phyloP scores from a whole-genome alignment of 2,113 vertebrate species.

The Callithrix jacchus region DNA sequence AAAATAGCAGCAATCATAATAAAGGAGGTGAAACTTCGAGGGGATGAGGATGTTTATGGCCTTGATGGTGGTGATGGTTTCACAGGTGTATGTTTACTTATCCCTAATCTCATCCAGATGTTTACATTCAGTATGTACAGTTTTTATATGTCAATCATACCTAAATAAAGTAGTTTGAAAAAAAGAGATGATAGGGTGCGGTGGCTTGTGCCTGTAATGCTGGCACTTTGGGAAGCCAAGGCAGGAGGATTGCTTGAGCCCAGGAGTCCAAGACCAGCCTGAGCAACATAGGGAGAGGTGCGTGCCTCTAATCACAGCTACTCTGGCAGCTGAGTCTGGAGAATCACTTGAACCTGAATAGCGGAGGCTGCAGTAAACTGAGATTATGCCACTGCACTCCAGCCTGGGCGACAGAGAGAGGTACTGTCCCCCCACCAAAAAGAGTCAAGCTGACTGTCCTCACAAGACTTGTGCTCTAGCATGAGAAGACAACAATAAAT shows the following conservation, averaged over 20 bases:
- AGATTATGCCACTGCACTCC: too few relatives aligned
- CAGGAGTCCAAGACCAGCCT: too few relatives aligned
- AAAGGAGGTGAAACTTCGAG: background rate
- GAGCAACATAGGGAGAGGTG: too few relatives aligned
- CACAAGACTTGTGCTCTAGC: background rate
- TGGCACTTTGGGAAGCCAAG: too few relatives aligned
- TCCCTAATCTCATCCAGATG: background rate
- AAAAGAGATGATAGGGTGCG: too few relatives aligned
- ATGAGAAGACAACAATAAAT: background rate
- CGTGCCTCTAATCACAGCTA: too few relatives aligned
- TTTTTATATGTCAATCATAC: background rate
- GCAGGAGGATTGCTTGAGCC: too few relatives aligned
- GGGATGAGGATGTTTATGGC: background rate
- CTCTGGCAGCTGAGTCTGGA: too few relatives aligned
- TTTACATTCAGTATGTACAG: background rate
- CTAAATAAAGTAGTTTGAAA: background rate
- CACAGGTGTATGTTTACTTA: background rate
- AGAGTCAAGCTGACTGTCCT: background rate
- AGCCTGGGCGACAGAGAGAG: too few relatives aligned
- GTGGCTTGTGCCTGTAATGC: too few relatives aligned
- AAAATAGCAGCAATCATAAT: background rate
- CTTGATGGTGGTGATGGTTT: background rate
- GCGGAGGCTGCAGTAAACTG: too few relatives aligned
- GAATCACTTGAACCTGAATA: too few relatives aligned
- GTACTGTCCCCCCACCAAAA: background rate